Evolutionary conservation across 2,113 vertebrate species (phyloP).

Genomic region (Prolemur simus): DNA sequence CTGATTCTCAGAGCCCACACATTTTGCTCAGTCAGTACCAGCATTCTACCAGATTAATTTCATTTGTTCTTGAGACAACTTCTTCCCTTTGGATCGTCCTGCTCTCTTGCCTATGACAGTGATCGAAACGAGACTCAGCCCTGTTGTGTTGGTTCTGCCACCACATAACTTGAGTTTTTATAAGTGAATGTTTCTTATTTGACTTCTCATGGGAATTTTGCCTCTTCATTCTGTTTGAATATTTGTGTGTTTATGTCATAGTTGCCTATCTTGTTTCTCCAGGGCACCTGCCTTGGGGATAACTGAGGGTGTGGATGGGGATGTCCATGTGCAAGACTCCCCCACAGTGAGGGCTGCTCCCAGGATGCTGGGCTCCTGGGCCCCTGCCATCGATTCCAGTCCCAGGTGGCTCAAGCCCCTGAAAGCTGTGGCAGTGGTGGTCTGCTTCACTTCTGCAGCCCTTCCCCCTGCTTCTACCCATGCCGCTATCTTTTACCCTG

Average conservation of each 20-base stretch:
- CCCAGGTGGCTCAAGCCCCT: not conserved
- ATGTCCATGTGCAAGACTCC: not conserved
- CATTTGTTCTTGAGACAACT: not conserved
- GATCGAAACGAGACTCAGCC: not conserved
- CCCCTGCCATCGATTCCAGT: rapidly evolving
- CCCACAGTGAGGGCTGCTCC: not conserved
- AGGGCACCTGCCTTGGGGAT: not conserved
- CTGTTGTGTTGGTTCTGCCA: not conserved
- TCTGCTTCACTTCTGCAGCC: not conserved
- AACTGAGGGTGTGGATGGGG: not conserved
- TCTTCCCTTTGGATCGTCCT: not conserved
- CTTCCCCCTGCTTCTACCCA: not conserved
- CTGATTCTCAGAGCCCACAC: not conserved
- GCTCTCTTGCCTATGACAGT: not conserved
- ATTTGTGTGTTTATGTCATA: not conserved
- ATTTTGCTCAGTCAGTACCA: not conserved
- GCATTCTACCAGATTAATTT: not conserved
- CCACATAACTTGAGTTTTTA: not conserved
- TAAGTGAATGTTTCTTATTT: slow-evolving; percentile 33
- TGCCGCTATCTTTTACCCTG: not conserved
- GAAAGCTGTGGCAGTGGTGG: not conserved
- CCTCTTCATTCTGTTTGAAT: slow-evolving; percentile 46
- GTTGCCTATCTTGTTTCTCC: not conserved
- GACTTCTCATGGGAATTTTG: slow-evolving; percentile 38
- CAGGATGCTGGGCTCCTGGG: not conserved